Percentiles rank a stretch among this genome's conserved stretches.
Conservation (phyloP, 2,797 vertebrate genomes). For the Microctenopoma steveboyesi region DNA sequence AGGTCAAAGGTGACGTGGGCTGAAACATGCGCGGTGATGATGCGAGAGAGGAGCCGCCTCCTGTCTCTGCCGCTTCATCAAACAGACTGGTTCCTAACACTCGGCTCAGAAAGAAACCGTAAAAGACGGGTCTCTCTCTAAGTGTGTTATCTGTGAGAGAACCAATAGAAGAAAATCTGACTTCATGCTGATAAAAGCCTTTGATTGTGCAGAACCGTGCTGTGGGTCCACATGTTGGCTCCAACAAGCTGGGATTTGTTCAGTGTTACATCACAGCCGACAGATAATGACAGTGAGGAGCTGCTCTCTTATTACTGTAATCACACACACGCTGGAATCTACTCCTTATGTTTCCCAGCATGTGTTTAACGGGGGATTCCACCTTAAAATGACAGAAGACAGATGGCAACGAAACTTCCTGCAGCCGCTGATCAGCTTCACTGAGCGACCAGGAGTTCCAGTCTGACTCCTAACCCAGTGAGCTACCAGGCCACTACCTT, state of each 20-base stretch:
- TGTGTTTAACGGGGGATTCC: constrained; percentile 52
- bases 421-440: neutral
- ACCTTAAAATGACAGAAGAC: constrained; percentile 7
- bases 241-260: constrained; percentile 10
- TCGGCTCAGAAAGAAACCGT: no score
- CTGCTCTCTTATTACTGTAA: constrained; percentile 64
- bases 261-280: constrained; percentile 5
- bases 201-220: neutral
- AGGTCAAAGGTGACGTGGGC: constrained; percentile 27
- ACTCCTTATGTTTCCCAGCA: constrained; percentile 1
- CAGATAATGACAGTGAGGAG: constrained; percentile 48
- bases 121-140: no score
- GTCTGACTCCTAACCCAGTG: no score
- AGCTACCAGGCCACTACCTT: no score
- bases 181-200: no score
- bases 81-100: no score
- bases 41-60: constrained; percentile 35
- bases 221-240: neutral
- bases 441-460: neutral
- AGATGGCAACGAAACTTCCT: neutral
- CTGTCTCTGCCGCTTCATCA: constrained; percentile 35
- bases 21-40: constrained; percentile 2
- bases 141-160: no score
- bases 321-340: constrained; percentile 46
- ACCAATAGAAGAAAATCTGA: no score